Evolutionary conservation across 53 echinoderm and acorn worm genomes (phyloP).

Genomic region (Henricia sp.): DNA sequence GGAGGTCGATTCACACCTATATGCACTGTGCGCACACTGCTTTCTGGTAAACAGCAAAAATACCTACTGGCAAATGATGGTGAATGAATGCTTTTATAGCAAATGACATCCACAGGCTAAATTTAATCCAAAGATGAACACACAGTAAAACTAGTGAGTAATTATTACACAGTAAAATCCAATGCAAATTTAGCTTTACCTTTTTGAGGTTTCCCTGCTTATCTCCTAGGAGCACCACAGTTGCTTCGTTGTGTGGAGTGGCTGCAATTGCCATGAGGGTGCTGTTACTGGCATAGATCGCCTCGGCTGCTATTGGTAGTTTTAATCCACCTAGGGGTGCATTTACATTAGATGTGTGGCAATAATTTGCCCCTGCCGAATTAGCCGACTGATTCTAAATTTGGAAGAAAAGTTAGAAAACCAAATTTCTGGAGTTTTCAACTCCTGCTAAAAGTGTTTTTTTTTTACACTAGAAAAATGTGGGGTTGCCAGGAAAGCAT

Average conservation of each 20-base stretch:
- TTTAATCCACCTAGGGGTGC: conserved; percentile 73
- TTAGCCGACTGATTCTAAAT: conserved; percentile 48
- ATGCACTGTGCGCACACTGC: no score
- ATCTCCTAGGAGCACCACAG: conserved; percentile 84
- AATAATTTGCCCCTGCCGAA: conserved; percentile 60
- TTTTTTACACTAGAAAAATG: no score
- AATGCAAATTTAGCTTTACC: conserved; percentile 54
- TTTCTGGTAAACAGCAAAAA: no score
- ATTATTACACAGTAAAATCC: not conserved
- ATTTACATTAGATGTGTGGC: conserved; percentile 65
- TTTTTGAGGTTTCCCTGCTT: conserved; percentile 77
- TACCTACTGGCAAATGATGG: no score
- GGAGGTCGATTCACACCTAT: no score
- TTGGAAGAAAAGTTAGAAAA: not conserved
- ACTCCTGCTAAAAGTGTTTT: no score
- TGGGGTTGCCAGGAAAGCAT: no score
- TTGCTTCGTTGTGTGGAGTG: conserved; percentile 69
- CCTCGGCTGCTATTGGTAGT: conserved; percentile 45
- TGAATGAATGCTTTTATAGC: no score
- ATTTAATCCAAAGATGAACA: no score
- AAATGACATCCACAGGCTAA: no score
- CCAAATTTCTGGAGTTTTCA: no score
- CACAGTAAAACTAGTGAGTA: not conserved
- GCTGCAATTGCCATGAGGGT: conserved; percentile 73
- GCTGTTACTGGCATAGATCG: conserved; percentile 70